Evolutionary conservation across 2,113 vertebrate species (phyloP).

Genomic region (Amazona vittata): DNA sequence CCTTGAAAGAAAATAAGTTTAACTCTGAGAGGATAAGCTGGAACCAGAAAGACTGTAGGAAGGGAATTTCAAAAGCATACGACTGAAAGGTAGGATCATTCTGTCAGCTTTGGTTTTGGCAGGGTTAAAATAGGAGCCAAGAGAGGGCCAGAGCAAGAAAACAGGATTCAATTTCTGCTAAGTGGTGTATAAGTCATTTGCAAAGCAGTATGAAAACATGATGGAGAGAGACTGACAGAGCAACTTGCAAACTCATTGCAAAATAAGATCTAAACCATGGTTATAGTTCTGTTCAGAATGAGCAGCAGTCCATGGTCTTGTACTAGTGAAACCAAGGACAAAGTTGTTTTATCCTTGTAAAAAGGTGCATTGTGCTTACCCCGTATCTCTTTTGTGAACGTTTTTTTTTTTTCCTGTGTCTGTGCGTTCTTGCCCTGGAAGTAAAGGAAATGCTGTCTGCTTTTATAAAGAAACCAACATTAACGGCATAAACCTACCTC

Average conservation of each 20-base stretch:
- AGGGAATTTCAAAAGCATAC: neutral
- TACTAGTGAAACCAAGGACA: neutral
- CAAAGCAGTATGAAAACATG: neutral
- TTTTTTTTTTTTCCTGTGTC: neutral
- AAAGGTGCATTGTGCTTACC: neutral
- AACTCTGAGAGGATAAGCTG: neutral
- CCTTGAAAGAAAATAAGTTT: neutral
- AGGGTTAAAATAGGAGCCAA: neutral
- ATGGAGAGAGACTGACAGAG: neutral
- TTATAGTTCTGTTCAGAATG: neutral
- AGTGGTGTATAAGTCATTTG: neutral
- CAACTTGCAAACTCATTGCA: neutral
- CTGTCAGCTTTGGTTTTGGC: neutral
- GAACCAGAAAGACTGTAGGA: neutral
- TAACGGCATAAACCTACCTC: neutral
- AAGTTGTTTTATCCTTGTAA: neutral
- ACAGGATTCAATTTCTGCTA: neutral
- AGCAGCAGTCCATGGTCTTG: neutral
- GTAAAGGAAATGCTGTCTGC: neutral
- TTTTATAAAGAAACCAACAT: neutral
- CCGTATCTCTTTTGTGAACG: neutral
- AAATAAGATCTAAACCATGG: neutral
- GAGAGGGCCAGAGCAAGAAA: neutral
- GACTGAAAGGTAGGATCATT: neutral
- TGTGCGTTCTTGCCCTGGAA: neutral